Evolutionary conservation across 2,113 vertebrate species (phyloP).

Genomic region (Malaclemys terrapin): DNA sequence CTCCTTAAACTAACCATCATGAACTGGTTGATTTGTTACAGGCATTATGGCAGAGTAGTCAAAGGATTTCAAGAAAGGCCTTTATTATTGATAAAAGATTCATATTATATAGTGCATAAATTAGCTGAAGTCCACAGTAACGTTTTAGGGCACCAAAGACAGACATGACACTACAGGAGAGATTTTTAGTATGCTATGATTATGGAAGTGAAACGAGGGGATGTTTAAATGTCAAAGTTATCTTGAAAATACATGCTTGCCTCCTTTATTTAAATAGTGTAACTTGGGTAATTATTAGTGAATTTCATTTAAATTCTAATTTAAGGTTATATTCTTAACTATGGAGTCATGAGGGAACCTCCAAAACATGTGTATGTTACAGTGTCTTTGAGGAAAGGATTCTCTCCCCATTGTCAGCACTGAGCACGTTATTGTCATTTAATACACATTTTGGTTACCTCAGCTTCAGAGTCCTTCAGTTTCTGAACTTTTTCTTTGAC

Average conservation of each 20-base stretch:
- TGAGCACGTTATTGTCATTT: neutral
- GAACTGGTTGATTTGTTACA: neutral
- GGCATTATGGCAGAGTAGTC: neutral
- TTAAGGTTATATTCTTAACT: neutral
- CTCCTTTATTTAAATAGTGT: neutral
- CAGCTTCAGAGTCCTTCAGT: conserved; percentile 98
- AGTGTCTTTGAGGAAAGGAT: neutral
- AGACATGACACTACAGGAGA: neutral
- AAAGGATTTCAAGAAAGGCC: neutral
- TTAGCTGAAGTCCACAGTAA: neutral
- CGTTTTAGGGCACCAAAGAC: neutral
- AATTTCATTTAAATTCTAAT: neutral
- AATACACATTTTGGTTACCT: conserved; percentile 81
- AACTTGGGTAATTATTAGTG: neutral
- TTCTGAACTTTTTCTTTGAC: conserved; percentile 99
- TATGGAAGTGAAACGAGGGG: neutral
- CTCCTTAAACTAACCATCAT: neutral
- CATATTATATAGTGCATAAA: no score
- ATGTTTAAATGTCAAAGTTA: neutral
- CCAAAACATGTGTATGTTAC: neutral
- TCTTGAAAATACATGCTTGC: neutral
- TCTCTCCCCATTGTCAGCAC: neutral
- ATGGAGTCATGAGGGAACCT: neutral
- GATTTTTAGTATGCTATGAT: neutral
- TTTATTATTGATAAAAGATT: neutral